These are phyloP conservation scores for Manis pentadactyla DNA, from an alignment of 2,797 vertebrate genomes.

Conservation along the genomic window DNA sequence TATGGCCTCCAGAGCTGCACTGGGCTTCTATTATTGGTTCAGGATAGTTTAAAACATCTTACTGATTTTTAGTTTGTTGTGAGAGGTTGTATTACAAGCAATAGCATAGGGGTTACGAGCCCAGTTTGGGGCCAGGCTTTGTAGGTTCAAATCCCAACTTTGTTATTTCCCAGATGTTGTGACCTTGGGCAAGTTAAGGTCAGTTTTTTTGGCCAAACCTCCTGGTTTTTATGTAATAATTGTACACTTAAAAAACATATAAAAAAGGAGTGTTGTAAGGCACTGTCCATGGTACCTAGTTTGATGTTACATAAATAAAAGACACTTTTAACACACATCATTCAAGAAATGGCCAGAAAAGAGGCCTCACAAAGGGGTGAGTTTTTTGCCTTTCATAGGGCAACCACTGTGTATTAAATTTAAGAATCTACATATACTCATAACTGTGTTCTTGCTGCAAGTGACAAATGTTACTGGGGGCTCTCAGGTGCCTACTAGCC, in stretches of 20 bases:
- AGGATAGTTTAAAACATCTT: constrained; percentile 23
- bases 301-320: constrained; percentile 2
- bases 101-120: not conserved
- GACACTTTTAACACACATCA: not conserved
- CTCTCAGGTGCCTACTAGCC: not conserved
- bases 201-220: too few species aligned
- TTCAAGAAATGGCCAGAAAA: constrained; percentile 23
- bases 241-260: too few species aligned
- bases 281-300: not conserved
- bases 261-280: constrained; percentile 16
- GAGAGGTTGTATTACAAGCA: not conserved
- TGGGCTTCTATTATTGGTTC: not conserved
- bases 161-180: not conserved
- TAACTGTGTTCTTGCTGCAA: not conserved
- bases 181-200: not conserved
- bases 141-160: not conserved
- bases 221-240: too few species aligned
- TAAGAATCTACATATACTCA: not conserved
- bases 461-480: not conserved
- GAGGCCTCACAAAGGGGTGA: not conserved
- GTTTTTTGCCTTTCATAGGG: constrained; percentile 25
- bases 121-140: not conserved
- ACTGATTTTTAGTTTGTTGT: not conserved
- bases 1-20: not conserved
- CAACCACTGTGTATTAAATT: not conserved